phyloP scores from a whole-genome alignment of 2,888 invertebrate species.

The Prenolepis imparis region DNA sequence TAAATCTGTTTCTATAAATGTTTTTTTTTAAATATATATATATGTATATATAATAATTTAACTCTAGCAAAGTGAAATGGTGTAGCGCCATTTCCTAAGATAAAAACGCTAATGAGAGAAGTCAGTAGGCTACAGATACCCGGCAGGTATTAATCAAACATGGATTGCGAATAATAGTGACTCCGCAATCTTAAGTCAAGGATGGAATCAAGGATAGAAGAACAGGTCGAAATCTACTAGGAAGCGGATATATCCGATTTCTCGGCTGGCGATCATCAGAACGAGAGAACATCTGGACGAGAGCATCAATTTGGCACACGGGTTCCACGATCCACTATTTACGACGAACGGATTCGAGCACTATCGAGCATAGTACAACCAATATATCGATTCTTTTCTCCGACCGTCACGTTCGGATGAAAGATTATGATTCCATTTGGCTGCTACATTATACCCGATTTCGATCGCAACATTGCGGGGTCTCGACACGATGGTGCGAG shows the following conservation, averaged over 20 bases:
- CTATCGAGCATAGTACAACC: not conserved
- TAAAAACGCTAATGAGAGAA: slow-evolving; percentile 27
- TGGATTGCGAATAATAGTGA: slow-evolving; percentile 38
- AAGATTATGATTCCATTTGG: slow-evolving; percentile 5
- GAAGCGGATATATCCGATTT: slow-evolving; percentile 42
- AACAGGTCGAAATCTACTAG: slow-evolving; percentile 33
- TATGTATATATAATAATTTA: not conserved
- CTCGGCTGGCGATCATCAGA: slow-evolving; percentile 23
- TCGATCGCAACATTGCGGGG: not conserved
- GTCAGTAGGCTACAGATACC: slow-evolving; percentile 37
- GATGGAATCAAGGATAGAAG: slow-evolving; percentile 35
- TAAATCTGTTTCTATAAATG: not conserved
- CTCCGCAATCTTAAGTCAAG: slow-evolving; percentile 33
- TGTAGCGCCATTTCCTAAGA: slow-evolving; percentile 15
- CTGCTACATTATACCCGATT: not conserved
- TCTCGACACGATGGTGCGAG: slow-evolving; percentile 29
- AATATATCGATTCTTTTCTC: slow-evolving; percentile 16
- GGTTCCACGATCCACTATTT: slow-evolving; percentile 13
- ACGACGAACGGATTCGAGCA: slow-evolving; percentile 17
- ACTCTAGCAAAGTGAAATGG: not conserved
- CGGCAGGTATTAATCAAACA: slow-evolving; percentile 38
- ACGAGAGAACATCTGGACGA: slow-evolving; percentile 37
- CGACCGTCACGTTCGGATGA: slow-evolving; percentile 14
- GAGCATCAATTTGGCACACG: slow-evolving; percentile 41
- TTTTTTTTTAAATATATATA: not conserved